Evolutionary conservation across 2,113 vertebrate species (phyloP).

Genomic region (Grammomys dolichurus): DNA sequence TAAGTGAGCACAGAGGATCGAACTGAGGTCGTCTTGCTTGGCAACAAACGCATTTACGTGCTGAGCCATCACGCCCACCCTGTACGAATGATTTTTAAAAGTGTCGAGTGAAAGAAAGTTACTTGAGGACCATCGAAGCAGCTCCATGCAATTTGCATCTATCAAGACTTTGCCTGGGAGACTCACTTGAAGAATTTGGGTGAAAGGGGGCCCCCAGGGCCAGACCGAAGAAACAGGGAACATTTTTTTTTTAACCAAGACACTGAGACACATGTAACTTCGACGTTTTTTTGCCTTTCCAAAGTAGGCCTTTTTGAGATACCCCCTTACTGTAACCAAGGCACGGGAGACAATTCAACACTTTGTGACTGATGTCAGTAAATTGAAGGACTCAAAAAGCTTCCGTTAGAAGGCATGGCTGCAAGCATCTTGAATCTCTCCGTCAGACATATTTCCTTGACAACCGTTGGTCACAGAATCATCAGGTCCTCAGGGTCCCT

Average conservation of each 20-base stretch:
- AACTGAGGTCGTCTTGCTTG: neutral
- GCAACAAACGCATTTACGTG: neutral
- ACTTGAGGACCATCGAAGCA: neutral
- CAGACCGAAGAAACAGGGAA: neutral
- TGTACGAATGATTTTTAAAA: neutral
- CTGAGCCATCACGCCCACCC: neutral
- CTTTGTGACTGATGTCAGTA: neutral
- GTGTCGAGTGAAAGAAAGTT: slow-evolving; percentile 51
- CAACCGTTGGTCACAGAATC: neutral
- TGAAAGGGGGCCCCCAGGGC: neutral
- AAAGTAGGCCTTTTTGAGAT: neutral
- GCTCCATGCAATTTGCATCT: neutral
- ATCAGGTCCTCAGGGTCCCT: neutral
- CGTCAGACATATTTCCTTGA: neutral
- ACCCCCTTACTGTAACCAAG: neutral
- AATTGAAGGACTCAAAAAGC: neutral
- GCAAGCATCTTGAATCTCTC: neutral
- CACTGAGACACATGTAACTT: neutral
- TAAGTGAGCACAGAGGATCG: neutral
- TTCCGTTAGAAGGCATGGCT: neutral
- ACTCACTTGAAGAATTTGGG: slow-evolving; percentile 24
- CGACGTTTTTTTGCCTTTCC: neutral
- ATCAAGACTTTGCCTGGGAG: neutral
- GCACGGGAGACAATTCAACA: neutral
- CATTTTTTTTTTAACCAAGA: too few species aligned